phyloP scores from a whole-genome alignment of 2,888 invertebrate genomes.

The Sthenelais limicola region DNA sequence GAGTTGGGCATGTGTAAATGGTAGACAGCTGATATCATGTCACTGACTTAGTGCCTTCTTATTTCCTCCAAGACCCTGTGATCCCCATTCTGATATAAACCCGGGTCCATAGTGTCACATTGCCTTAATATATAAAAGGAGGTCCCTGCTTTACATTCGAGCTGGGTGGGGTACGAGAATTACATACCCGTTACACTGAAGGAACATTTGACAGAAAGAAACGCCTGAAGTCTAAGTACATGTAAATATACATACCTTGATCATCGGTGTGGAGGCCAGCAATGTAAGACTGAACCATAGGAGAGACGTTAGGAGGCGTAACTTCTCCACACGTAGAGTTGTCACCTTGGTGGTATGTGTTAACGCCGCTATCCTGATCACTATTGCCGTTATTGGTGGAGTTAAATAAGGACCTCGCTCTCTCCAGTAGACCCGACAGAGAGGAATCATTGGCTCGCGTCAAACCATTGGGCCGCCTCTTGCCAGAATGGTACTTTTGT shows the following conservation, averaged over 20 bases:
- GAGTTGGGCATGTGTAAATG: too few species aligned
- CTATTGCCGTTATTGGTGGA: slow-evolving; percentile 38
- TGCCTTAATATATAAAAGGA: too few species aligned
- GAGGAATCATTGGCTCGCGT: slow-evolving; percentile 42
- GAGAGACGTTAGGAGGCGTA: slow-evolving; percentile 42
- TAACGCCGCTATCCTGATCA: slow-evolving; percentile 48
- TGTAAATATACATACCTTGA: slow-evolving; percentile 28
- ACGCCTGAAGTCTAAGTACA: too few species aligned
- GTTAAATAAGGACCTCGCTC: slow-evolving; percentile 36
- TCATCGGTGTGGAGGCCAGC: slow-evolving; percentile 37
- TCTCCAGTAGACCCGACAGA: slow-evolving; percentile 41
- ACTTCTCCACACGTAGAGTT: slow-evolving; percentile 42
- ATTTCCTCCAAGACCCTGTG: too few species aligned
- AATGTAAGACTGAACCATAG: slow-evolving; percentile 46
- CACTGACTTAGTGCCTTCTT: too few species aligned
- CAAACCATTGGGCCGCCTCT: slow-evolving; percentile 42
- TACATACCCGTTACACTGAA: too few species aligned
- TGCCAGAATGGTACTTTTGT: slow-evolving; percentile 45
- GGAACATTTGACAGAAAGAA: too few species aligned
- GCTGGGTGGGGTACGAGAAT: too few species aligned
- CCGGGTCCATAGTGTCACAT: too few species aligned
- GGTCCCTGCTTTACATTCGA: too few species aligned
- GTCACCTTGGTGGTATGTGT: slow-evolving; percentile 36
- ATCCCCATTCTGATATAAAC: too few species aligned
- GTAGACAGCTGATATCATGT: too few species aligned